Evolutionary conservation across 1,140 invertebrate genomes (phyloP).

Genomic region (Thrips palmi): DNA sequence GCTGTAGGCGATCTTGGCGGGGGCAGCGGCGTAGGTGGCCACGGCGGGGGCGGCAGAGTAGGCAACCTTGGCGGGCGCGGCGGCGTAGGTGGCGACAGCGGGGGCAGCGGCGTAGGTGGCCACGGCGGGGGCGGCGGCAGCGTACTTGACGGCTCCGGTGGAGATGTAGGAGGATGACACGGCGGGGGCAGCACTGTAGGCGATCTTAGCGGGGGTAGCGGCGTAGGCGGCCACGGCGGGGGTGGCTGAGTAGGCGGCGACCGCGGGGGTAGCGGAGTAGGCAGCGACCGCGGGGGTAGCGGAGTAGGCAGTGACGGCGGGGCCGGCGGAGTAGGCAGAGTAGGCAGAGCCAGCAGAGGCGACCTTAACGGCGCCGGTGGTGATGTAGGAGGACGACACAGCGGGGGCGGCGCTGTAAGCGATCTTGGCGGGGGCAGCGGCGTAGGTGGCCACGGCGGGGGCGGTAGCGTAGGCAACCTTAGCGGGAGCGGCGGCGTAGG

Average conservation of each 20-base stretch:
- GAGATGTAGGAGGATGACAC: neutral
- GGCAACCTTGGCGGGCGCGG: constrained; percentile 1
- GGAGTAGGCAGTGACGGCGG: constrained; percentile 4
- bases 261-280: neutral
- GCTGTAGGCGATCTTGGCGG: constrained; percentile 7
- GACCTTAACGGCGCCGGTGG: constrained; percentile 7
- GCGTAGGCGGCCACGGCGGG: neutral
- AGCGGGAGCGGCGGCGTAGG: neutral
- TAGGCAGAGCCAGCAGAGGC: constrained; percentile 13
- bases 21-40: constrained; percentile 5
- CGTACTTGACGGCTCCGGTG: neutral
- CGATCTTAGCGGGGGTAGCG: neutral
- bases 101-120: constrained; percentile 4
- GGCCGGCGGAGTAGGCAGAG: constrained; percentile 7
- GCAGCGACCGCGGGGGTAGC: constrained; percentile 9
- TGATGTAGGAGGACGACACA: constrained; percentile 9
- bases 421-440: constrained; percentile 11
- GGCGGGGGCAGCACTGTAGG: constrained; percentile 5
- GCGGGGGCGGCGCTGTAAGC: constrained; percentile 11
- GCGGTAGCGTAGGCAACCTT: neutral
- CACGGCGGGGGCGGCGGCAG: neutral
- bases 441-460: constrained; percentile 9
- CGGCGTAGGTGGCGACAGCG: constrained; percentile 4
- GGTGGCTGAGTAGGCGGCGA: neutral
- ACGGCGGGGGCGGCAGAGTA: constrained; percentile 8